Evolutionary conservation across 2,113 vertebrate genomes (phyloP).

Genomic region (Oncorhynchus tshawytscha): DNA sequence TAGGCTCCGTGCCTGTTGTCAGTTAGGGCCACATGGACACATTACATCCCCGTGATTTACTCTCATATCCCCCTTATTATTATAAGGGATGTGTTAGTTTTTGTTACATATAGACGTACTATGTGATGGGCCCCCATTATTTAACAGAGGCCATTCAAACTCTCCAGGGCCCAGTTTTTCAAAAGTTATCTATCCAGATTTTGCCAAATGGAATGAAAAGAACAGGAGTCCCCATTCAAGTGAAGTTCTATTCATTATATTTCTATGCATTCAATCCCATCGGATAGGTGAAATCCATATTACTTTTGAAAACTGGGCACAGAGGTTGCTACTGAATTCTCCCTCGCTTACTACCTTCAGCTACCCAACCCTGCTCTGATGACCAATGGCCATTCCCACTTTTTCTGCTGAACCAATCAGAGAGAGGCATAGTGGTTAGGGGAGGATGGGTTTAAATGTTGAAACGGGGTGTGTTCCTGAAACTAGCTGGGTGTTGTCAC

Average conservation of each 20-base stretch:
- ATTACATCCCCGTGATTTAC: too few species aligned
- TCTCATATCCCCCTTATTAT: background rate
- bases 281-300: too few species aligned
- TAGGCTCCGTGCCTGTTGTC: constrained; percentile 6
- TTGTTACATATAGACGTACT: too few species aligned
- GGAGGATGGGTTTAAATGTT: constrained; percentile 57
- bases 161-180: background rate
- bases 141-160: constrained; percentile 28
- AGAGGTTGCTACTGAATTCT: constrained; percentile 28
- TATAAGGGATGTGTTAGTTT: background rate
- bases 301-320: too few species aligned
- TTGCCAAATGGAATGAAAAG: too few species aligned
- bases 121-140: background rate
- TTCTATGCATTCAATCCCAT: too few species aligned
- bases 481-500: constrained; percentile 56
- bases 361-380: constrained; percentile 31
- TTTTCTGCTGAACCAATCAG: constrained; percentile 56
- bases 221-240: too few species aligned
- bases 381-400: constrained; percentile 30
- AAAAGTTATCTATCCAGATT: too few species aligned
- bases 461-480: constrained; percentile 73
- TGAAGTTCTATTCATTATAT: too few species aligned
- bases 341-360: constrained; percentile 28
- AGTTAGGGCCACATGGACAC: background rate
- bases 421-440: constrained; percentile 26